Conservation (phyloP, 2,888 invertebrate species). For the Lordiphosa andalusiaca region DNA sequence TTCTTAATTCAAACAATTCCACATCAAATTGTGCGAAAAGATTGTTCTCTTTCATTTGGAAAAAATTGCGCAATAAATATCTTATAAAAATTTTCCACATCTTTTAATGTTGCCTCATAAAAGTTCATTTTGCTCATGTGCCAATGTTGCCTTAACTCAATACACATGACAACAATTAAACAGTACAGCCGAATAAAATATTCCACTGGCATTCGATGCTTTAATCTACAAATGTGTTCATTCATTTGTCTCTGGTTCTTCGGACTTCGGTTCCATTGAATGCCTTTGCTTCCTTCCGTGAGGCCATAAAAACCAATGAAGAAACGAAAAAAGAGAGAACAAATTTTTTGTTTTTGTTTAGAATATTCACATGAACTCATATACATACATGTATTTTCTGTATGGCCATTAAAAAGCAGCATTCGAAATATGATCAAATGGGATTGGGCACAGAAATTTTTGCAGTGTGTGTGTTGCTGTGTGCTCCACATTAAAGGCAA, state of each 20-base stretch:
- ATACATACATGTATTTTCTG: conserved; percentile 22
- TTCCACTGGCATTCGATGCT: conserved; percentile 6
- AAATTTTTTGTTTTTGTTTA: conserved; percentile 39
- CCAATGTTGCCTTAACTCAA: neutral
- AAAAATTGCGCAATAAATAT: too few species aligned
- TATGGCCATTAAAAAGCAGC: conserved; percentile 44
- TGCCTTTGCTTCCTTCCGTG: conserved; percentile 57
- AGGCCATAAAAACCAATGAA: conserved; percentile 39
- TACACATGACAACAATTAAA: conserved; percentile 20
- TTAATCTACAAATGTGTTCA: conserved; percentile 31
- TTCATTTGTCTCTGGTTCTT: conserved; percentile 15
- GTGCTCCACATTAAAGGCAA: conserved; percentile 37
- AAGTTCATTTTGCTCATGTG: too few species aligned
- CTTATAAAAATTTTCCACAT: too few species aligned
- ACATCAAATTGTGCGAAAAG: too few species aligned
- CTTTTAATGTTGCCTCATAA: too few species aligned
- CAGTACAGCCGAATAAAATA: conserved; percentile 5
- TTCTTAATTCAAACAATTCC: too few species aligned
- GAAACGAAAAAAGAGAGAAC: neutral
- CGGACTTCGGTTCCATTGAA: conserved; percentile 49
- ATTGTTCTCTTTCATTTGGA: too few species aligned
- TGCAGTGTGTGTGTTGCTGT: conserved; percentile 17
- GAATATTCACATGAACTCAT: conserved; percentile 15
- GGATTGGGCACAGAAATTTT: conserved; percentile 35
- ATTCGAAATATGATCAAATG: conserved; percentile 60